Base-by-base conservation (phyloP, 1,140 invertebrate species). In the Drosophila ambigua region DNA sequence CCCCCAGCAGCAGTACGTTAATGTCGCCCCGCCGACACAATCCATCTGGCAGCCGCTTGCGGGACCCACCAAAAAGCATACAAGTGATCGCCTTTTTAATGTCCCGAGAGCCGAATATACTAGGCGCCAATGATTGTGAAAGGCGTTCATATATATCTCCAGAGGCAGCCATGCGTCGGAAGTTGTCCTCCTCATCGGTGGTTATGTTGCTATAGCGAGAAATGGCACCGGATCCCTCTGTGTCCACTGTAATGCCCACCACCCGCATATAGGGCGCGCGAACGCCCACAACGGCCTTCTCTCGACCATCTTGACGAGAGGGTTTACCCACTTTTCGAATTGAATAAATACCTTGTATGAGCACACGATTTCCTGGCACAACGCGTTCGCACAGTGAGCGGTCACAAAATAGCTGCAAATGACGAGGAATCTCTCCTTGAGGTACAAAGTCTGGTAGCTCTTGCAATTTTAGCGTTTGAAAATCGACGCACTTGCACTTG, bases 41-140 rank as follows among this genome's bases (percentile, higher is more conserved):
- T 7, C 98, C 98, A 93, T 99, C 99, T 0, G 99, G 99, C 67
- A 99, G 93, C 58, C 96, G 95, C 91, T 98, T 98, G 11, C 97
- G 93, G 0, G 97, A 96, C 92, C 97, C 98, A 77, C 98, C 98
- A 94, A 99, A 99, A 23, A 99, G 92, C 46, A 99, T 93, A 91
- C 97, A 98, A 24, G 98, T 97, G 39, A 99, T 98, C 2, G 99
- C 97, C 93, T 99, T 99, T 90, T 99, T 99, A 64, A 99, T 98
- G 92, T 99, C 98, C 7, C 94, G 82, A 49, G 96, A 96, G 1
- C 99, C 99, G 92, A 95, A 99, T 74, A 99, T 99, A 81, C 98
- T 99, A 0, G 99, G 99, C 9, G 99, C 99, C 81, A 99, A 96
- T 55, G 97, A 99, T 71, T 94, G 96, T 0, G 97, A 94, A 57